phyloP scores from a whole-genome alignment of 2,888 invertebrate genomes.

The Drosophila fungiperda region DNA sequence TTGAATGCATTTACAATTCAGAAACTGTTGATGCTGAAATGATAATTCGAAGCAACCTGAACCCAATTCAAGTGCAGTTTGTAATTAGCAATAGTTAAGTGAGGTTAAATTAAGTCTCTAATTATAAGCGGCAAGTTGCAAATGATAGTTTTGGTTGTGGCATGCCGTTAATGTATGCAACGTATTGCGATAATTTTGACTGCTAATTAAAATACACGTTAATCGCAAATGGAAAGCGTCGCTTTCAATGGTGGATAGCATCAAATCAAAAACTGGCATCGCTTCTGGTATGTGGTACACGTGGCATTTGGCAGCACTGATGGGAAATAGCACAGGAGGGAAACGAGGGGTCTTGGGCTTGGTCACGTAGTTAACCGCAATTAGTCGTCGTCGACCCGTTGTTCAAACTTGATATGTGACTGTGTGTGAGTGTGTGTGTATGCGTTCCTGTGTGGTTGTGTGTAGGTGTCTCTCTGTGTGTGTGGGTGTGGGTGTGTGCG shows the following conservation, averaged over 20 bases:
- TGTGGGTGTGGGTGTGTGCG: slow-evolving; percentile 31
- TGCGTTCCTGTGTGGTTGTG: slow-evolving; percentile 8
- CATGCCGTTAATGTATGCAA: slow-evolving; percentile 40
- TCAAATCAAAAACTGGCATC: slow-evolving; percentile 49
- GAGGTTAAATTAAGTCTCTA: not conserved
- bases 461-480: slow-evolving; percentile 10
- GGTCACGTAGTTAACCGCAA: slow-evolving; percentile 76
- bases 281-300: slow-evolving; percentile 32
- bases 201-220: slow-evolving; percentile 74
- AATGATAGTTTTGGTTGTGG: slow-evolving; percentile 21
- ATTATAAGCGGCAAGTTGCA: slow-evolving; percentile 23
- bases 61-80: not conserved
- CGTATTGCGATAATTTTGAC: slow-evolving; percentile 40
- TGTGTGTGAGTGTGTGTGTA: slow-evolving; percentile 14
- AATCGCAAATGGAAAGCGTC: slow-evolving; percentile 63
- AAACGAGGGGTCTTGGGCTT: slow-evolving; percentile 11
- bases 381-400: slow-evolving; percentile 74
- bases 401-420: slow-evolving; percentile 62
- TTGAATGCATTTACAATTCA: not conserved
- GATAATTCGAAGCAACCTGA: not conserved
- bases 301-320: slow-evolving; percentile 21
- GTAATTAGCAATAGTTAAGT: slow-evolving; percentile 1
- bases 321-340: not conserved
- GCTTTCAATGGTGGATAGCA: slow-evolving; percentile 33
- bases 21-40: not conserved